These are phyloP conservation scores for Heterotis niloticus DNA, from an alignment of 2,113 vertebrate species.

Conservation along the genomic window DNA sequence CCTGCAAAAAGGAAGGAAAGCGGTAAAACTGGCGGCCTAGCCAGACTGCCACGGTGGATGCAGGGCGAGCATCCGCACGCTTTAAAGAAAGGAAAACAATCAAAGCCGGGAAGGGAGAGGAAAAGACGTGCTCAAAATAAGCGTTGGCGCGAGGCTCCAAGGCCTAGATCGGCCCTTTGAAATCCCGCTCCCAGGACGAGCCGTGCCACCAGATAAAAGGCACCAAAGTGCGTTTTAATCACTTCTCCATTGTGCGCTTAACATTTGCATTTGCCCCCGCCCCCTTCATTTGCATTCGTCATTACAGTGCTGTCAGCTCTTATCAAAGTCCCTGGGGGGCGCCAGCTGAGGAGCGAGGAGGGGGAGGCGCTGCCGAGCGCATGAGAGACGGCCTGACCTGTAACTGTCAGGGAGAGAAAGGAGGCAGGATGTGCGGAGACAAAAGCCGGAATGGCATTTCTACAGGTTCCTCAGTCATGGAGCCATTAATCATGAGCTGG, in stretches of 20 bases:
- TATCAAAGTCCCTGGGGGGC: slow-evolving; percentile 44
- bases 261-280: slow-evolving; percentile 54
- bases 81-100: slow-evolving; percentile 34
- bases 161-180: slow-evolving; percentile 40
- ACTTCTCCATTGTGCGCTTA: slow-evolving; percentile 56
- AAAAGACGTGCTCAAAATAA: slow-evolving; percentile 40
- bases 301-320: slow-evolving; percentile 60
- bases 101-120: slow-evolving; percentile 43
- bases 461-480: slow-evolving; percentile 48
- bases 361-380: slow-evolving; percentile 14
- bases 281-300: slow-evolving; percentile 61
- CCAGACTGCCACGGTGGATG: slow-evolving; percentile 25
- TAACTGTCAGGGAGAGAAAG: slow-evolving; percentile 49
- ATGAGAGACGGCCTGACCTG: not conserved
- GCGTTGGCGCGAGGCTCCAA: slow-evolving; percentile 31
- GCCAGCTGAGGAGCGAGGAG: slow-evolving; percentile 9
- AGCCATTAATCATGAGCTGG: slow-evolving; percentile 58
- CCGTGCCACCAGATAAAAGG: slow-evolving; percentile 48
- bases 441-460: slow-evolving; percentile 57
- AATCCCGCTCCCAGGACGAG: slow-evolving; percentile 42
- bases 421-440: slow-evolving; percentile 49
- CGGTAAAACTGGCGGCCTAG: slow-evolving; percentile 28
- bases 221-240: slow-evolving; percentile 56
- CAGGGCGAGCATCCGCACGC: slow-evolving; percentile 27
- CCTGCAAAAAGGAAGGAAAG: not conserved